Evolutionary conservation across 1,140 invertebrate species (phyloP).

Genomic region (Cotesia chilonis): DNA sequence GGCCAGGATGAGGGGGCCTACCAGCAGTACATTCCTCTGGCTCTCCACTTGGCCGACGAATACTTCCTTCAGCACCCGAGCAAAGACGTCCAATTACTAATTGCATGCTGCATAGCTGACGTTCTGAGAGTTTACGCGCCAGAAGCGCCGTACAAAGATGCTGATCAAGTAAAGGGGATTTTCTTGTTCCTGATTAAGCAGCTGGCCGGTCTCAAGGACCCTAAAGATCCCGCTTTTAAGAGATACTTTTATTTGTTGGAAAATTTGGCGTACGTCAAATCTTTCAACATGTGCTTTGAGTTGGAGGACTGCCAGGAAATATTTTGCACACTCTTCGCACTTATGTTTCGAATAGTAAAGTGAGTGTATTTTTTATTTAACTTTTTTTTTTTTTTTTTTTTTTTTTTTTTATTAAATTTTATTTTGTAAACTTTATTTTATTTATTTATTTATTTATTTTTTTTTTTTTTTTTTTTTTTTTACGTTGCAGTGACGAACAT

Average conservation of each 20-base stretch:
- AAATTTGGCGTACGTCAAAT: conserved; percentile 97
- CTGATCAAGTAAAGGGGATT: conserved; percentile 91
- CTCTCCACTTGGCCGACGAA: conserved; percentile 92
- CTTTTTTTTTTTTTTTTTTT: conserved; percentile 31
- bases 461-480: conserved; percentile 53
- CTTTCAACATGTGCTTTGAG: conserved; percentile 99
- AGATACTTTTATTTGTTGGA: conserved; percentile 95
- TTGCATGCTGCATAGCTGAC: conserved; percentile 97
- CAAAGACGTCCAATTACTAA: conserved; percentile 91
- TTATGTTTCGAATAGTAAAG: conserved; percentile 98
- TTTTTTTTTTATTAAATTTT: conserved; percentile 27
- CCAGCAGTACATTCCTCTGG: conserved; percentile 91
- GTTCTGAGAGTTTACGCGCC: conserved; percentile 97
- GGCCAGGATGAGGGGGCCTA: conserved; percentile 93
- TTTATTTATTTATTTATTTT: conserved; percentile 18
- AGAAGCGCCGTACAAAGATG: conserved; percentile 97
- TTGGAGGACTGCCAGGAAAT: conserved; percentile 97
- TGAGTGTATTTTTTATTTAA: conserved; percentile 65
- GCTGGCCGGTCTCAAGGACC: conserved; percentile 91
- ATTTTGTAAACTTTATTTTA: conserved; percentile 1
- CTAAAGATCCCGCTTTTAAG: conserved; percentile 97
- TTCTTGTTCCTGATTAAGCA: conserved; percentile 97
- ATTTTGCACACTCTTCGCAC: conserved; percentile 90
- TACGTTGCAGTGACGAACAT: conserved; percentile 84
- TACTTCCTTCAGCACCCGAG: conserved; percentile 90